Evolutionary conservation across 1,140 invertebrate genomes (phyloP).

Genomic region (Ooceraea biroi): DNA sequence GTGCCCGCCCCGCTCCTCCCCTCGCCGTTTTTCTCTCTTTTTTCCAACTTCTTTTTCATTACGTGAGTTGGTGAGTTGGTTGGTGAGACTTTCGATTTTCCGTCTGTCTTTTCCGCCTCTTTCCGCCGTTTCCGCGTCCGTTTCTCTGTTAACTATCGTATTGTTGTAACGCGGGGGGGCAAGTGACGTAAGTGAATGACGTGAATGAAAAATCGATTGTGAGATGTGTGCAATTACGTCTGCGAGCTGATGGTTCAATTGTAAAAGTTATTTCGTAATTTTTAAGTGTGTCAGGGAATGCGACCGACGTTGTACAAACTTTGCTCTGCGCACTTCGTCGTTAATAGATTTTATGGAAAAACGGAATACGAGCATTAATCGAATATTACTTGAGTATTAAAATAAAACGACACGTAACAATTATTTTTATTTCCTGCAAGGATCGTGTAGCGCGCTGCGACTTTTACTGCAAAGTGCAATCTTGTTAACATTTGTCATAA

Average conservation of each 20-base stretch:
- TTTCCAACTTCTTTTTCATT: neutral
- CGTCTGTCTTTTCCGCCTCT: conserved; percentile 15
- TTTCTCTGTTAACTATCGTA: neutral
- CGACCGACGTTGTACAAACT: no score
- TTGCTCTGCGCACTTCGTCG: no score
- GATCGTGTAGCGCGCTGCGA: neutral
- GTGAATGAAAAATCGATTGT: neutral
- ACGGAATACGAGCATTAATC: no score
- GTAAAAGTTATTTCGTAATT: neutral
- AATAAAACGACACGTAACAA: neutral
- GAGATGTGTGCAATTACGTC: neutral
- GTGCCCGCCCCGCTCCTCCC: neutral
- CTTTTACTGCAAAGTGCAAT: neutral
- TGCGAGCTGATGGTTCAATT: neutral
- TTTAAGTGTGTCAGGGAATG: no score
- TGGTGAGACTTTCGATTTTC: conserved; percentile 6
- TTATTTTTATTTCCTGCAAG: neutral
- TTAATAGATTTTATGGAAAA: no score
- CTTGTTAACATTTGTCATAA: neutral
- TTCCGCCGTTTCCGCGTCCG: neutral
- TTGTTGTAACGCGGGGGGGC: no score
- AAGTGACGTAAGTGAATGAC: neutral
- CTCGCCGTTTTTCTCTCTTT: neutral
- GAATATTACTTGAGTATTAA: no score
- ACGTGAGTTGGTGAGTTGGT: neutral